phyloP scores from a whole-genome alignment of 2,113 vertebrate species.

The Phalacrocorax aristotelis region DNA sequence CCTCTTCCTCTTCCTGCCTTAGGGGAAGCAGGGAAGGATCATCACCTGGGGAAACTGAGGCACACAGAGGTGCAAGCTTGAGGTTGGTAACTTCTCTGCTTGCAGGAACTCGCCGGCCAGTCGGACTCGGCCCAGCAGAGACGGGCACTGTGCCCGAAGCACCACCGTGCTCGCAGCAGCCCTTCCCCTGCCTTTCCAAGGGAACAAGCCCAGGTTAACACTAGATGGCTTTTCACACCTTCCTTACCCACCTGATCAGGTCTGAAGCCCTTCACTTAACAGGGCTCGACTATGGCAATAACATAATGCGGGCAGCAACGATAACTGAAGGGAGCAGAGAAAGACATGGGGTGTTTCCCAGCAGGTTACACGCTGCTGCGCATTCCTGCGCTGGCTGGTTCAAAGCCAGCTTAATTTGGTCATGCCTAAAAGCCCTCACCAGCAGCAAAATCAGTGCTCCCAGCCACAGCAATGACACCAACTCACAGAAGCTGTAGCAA shows the following conservation, averaged over 20 bases:
- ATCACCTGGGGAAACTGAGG: neutral
- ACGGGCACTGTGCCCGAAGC: rapidly evolving
- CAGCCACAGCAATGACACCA: neutral
- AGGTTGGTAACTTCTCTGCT: neutral
- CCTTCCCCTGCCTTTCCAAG: neutral
- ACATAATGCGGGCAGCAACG: rapidly evolving
- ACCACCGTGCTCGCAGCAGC: neutral
- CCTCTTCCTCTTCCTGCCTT: neutral
- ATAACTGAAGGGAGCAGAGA: neutral
- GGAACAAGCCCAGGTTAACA: neutral
- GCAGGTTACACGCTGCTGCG: rapidly evolving
- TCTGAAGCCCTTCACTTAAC: neutral
- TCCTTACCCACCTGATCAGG: neutral
- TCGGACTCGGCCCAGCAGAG: neutral
- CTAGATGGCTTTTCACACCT: neutral
- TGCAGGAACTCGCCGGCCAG: neutral
- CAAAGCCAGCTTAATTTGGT: neutral
- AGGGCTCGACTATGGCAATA: rapidly evolving
- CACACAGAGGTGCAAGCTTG: neutral
- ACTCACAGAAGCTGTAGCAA: rapidly evolving
- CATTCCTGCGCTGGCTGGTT: neutral
- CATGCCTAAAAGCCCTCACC: neutral
- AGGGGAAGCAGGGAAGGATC: neutral
- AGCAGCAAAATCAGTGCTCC: neutral
- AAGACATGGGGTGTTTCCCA: neutral